Conservation (phyloP, 1,140 invertebrate genomes). For the Archivesica marissinica region DNA sequence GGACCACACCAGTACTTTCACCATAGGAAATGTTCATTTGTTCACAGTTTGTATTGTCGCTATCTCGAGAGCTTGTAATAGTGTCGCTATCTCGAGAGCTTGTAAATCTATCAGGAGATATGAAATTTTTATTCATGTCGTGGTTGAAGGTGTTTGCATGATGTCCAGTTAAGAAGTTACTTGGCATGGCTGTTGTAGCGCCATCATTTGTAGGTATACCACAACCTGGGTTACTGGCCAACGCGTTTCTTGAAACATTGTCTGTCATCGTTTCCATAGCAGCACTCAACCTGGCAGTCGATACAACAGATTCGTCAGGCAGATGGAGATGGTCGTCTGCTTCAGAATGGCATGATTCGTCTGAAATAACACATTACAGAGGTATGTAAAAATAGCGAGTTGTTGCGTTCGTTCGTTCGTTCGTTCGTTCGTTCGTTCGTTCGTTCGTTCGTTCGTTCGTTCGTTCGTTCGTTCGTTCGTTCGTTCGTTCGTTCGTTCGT, state of each 20-base stretch:
- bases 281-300: background rate
- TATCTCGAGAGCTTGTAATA: background rate
- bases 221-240: background rate
- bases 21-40: slow-evolving; percentile 29
- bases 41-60: background rate
- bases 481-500: no score
- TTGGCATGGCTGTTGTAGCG: background rate
- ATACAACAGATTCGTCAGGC: background rate
- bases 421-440: no score
- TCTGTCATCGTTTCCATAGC: background rate
- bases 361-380: no score
- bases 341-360: background rate
- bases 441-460: no score
- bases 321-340: background rate
- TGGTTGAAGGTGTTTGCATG: background rate
- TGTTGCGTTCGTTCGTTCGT: no score
- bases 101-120: background rate
- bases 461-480: no score
- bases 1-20: slow-evolving; percentile 39
- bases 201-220: background rate
- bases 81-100: background rate
- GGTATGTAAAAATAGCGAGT: no score
- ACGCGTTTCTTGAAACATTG: background rate
- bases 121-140: background rate
- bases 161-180: no score